Base-by-base conservation (phyloP, 2,888 invertebrate species). In the Drosophila villosipedis region DNA sequence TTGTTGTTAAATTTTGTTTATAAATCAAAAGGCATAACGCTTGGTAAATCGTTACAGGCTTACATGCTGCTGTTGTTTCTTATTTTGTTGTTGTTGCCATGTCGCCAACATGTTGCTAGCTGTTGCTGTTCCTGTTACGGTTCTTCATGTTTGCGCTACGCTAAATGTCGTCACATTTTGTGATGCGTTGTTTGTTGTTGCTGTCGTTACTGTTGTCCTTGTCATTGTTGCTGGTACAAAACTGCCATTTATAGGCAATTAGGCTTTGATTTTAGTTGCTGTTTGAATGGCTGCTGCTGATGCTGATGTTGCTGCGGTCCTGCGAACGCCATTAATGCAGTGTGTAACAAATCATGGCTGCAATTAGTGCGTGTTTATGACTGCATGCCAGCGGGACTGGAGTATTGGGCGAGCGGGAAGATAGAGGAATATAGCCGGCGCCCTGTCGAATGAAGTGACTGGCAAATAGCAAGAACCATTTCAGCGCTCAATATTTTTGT, bases 301-400 rank as follows among this genome's bases (percentile, higher is more conserved):
- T 68, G 78, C 30, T 80, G 80, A 33, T 61, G 52, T 47, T 68
- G 73, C 58, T 75, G 68, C 62, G 68, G 71, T 86, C 78, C 83
- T 84, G 88, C 55, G 73, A 82, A 72, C 73, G 72, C 91, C 84
- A 89, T 89, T 87, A 88, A 84, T 83, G 83, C 82, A 73, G 84
- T 89, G 85, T 89, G 85, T 82, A 80, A 88, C 90, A 88, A 89
- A 91, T 88, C 88, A 91, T 86, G 82, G 91, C 78, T 82, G 84
- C 89, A 89, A 89, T 89, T 89, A 89, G 91, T 90, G 91, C 91
- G 89, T 89, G 89, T 91, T 89, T 89, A 89, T 90, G 91, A 84
- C 91, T 88, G 86, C 68, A 79, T 55, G 89, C 89, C 66, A 67
- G 71, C 61, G 53, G 70, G 54, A 53, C n/a, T 28, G 5, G 39